Conservation (phyloP, 1,140 invertebrate species). For the Danaus melanippus region DNA sequence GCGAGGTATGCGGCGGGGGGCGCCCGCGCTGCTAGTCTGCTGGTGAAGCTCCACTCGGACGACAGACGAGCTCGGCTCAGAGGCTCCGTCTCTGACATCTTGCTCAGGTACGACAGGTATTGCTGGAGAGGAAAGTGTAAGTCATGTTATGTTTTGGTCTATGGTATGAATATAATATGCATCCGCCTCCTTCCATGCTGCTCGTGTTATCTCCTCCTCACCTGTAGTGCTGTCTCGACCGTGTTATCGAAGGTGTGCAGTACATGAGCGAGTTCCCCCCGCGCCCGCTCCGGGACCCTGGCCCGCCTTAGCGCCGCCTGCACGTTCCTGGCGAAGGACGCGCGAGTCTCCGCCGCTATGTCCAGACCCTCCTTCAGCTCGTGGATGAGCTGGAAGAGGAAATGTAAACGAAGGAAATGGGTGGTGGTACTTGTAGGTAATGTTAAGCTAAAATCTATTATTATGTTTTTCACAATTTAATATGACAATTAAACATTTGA, state of each 20-base stretch:
- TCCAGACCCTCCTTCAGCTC: constrained; percentile 89
- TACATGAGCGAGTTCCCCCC: constrained; percentile 72
- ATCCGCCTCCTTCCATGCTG: too few species aligned
- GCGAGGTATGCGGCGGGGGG: constrained; percentile 45
- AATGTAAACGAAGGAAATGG: too few species aligned
- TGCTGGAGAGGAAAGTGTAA: constrained; percentile 28
- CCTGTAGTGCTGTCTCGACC: constrained; percentile 80
- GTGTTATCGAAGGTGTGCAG: constrained; percentile 84
- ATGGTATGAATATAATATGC: too few species aligned
- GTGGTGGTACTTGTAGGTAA: too few species aligned
- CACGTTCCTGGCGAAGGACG: constrained; percentile 81
- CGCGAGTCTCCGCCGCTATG: constrained; percentile 83
- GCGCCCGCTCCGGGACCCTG: constrained; percentile 51
- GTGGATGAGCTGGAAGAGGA: constrained; percentile 78
- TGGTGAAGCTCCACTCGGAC: constrained; percentile 59
- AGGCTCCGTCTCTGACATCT: constrained; percentile 59
- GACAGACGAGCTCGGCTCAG: constrained; percentile 43
- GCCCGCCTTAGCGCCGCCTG: constrained; percentile 76
- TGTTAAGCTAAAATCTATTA: too few species aligned
- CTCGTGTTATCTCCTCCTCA: constrained; percentile 18
- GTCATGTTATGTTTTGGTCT: too few species aligned
- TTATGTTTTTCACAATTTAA: too few species aligned
- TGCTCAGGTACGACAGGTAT: constrained; percentile 61
- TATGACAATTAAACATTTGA: too few species aligned
- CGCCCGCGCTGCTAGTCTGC: constrained; percentile 46